Evolutionary conservation across 2,888 invertebrate species (phyloP), one percentile per base, ranked within the genome.

Genomic region (Neoscelio sp.): DNA sequence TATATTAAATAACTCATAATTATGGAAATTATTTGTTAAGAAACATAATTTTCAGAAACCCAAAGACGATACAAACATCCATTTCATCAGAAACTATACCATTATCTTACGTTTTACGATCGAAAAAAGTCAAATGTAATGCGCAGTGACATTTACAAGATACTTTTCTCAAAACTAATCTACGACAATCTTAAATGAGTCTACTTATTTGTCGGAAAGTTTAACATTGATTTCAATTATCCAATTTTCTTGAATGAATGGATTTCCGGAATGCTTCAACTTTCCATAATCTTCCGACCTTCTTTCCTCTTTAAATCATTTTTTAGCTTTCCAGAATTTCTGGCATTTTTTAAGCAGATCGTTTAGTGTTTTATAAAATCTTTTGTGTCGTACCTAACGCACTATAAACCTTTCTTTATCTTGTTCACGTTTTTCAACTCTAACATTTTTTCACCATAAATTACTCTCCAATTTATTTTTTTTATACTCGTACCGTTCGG

Each of bases 361-460:
- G 40, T 65, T 65, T 5, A 17, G 48, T 8, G 33, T 74, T 28
- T 65, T 56, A 65, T 30, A n/a, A 40, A 48, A 26, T 38, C 65
- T 28, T 62, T 74, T 74, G 65, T 74, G 42, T 26, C 20, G 15
- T 20, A 33, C 18, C 18, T 50, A 50, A 65, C 44, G 12, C 20
- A 23, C 62, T 38, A 62, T 44, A 67, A 76, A 68, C 62, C 46
- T 60, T 62, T 54, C 44, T 75, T 62, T 67, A 62, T 76, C 46
- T 46, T 46, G 30, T 46, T 60, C 67, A 65, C 42, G 40, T 44
- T 60, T 60, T 67, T 64, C 12, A 35, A 15, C 52, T 52, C 13
- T 7, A 42, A 67, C 35, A 12, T 74, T 76, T 67, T 76, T 75
- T 54, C 26, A 7, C 48, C 75, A 56, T 76, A 76, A 76, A 68